Evolutionary conservation across 2,113 vertebrate genomes (phyloP).

Genomic region (Ctenomys sociabilis): DNA sequence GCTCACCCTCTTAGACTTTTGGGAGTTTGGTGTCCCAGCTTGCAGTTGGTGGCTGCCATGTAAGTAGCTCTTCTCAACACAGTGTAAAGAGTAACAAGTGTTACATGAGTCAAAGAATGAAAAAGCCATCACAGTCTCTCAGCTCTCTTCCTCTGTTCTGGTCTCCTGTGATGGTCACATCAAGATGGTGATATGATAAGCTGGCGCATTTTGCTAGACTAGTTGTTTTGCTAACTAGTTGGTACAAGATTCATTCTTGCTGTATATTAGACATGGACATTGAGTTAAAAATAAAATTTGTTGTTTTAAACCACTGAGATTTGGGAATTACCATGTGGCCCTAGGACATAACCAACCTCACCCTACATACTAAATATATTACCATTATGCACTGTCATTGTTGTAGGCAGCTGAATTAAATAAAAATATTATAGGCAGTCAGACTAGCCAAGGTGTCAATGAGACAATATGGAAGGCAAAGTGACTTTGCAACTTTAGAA

Average conservation of each 20-base stretch:
- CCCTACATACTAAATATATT: neutral
- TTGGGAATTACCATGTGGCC: neutral
- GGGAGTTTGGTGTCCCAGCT: neutral
- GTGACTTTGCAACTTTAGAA: too few species aligned
- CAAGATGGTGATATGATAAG: neutral
- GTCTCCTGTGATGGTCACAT: neutral
- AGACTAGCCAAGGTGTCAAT: too few species aligned
- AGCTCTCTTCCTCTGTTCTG: neutral
- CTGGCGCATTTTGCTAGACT: neutral
- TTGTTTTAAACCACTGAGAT: neutral
- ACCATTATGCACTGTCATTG: neutral
- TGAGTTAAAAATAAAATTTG: neutral
- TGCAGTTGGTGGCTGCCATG: neutral
- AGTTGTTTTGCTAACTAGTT: neutral
- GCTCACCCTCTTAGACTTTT: neutral
- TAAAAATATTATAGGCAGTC: too few species aligned
- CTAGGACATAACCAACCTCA: neutral
- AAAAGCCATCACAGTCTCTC: neutral
- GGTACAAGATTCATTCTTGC: neutral
- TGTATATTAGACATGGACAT: neutral
- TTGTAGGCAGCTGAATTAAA: too few species aligned
- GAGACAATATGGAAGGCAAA: too few species aligned
- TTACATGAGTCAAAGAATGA: neutral
- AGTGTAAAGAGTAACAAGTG: neutral
- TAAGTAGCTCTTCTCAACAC: neutral